A percentile compares a stretch with the other conserved stretches of the same genome.
Evolutionary conservation across 2,888 invertebrate genomes (phyloP).

Genomic region (Odontomyia ornata): DNA sequence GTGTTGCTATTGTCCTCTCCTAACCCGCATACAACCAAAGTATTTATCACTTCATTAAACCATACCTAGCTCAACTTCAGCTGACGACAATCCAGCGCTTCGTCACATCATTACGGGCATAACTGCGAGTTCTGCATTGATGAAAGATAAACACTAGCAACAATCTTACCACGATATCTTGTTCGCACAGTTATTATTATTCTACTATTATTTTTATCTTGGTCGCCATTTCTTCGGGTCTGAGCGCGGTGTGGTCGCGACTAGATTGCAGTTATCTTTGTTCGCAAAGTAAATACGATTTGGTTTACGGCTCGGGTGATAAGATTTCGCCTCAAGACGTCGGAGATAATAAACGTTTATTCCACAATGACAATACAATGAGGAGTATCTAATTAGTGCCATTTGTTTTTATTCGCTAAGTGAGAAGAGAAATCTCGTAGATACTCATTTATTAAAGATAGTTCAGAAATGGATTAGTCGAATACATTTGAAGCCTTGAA

Average conservation of each 20-base stretch:
- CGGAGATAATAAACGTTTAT: conserved; percentile 30
- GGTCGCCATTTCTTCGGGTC: neutral
- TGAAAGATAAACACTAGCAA: neutral
- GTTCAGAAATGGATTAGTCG: neutral
- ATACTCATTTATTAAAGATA: neutral
- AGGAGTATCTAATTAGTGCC: neutral
- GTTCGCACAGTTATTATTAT: neutral
- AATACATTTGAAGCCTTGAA: neutral
- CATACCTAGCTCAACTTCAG: too few relatives aligned
- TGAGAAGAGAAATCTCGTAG: neutral
- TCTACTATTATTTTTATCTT: conserved; percentile 21
- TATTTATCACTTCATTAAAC: too few relatives aligned
- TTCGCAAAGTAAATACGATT: conserved; percentile 37
- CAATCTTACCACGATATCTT: neutral
- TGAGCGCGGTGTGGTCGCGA: too few relatives aligned
- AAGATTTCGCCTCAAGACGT: conserved; percentile 43
- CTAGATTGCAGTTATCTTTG: conserved; percentile 33
- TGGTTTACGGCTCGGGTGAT: conserved; percentile 39
- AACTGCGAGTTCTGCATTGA: neutral
- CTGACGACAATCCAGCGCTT: neutral
- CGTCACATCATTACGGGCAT: neutral
- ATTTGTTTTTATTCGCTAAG: neutral
- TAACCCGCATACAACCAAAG: too few relatives aligned
- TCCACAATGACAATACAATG: conserved; percentile 3
- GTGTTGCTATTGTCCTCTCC: too few relatives aligned